phyloP scores from a whole-genome alignment of 2,888 invertebrate species.

The Nebria brevicollis region DNA sequence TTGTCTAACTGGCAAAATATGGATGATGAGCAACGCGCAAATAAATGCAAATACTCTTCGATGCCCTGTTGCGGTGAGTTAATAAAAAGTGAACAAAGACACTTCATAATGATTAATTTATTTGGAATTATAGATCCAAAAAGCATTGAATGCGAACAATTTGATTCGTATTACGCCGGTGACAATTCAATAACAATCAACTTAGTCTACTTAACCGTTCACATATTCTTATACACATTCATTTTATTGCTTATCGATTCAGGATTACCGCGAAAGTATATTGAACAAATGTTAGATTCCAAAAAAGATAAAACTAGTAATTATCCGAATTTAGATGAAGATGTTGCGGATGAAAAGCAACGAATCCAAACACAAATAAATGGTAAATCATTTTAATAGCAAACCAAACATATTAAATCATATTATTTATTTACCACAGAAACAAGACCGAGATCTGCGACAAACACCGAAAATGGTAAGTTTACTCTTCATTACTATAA shows the following conservation, averaged over 20 bases:
- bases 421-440: constrained; percentile 11
- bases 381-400: neutral
- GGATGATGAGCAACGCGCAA: constrained; percentile 48
- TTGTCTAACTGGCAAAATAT: constrained; percentile 58
- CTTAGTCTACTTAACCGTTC: constrained; percentile 19
- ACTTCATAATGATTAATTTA: neutral
- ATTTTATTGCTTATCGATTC: constrained; percentile 54
- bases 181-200: constrained; percentile 16
- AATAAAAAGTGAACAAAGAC: too few species aligned
- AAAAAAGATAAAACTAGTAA: constrained; percentile 27
- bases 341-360: constrained; percentile 59
- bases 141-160: constrained; percentile 24
- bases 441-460: neutral
- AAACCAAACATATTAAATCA: neutral
- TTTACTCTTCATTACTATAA: neutral
- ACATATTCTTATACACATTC: constrained; percentile 29
- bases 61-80: constrained; percentile 58
- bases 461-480: neutral
- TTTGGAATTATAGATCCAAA: constrained; percentile 19
- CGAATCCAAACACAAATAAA: constrained; percentile 52
- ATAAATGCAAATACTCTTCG: constrained; percentile 48
- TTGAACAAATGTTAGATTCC: constrained; percentile 48
- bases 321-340: constrained; percentile 52
- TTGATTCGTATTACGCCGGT: constrained; percentile 20
- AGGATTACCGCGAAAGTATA: constrained; percentile 50